Percentiles rank a stretch among this genome's conserved stretches.
Conservation (phyloP, 1,140 invertebrate species). For the Physella acuta region DNA sequence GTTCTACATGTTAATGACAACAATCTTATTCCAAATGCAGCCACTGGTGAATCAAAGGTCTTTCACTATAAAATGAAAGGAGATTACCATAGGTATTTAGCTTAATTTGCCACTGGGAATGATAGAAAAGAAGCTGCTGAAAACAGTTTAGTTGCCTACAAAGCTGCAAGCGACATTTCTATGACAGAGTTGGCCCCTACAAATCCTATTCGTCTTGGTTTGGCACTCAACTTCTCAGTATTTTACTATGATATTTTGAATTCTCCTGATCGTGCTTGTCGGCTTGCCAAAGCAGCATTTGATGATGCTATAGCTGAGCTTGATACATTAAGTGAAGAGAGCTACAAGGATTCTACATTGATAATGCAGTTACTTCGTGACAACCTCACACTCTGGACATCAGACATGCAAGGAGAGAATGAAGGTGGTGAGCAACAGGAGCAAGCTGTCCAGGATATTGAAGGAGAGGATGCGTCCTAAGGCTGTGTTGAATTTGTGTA, state of each 20-base stretch:
- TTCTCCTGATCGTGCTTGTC: conserved; percentile 74
- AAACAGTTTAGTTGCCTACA: conserved; percentile 93
- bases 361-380: conserved; percentile 98
- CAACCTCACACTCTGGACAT: conserved; percentile 97
- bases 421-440: conserved; percentile 62
- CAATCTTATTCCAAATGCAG: conserved; percentile 87
- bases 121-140: conserved; percentile 93
- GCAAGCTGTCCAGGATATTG: conserved; percentile 84
- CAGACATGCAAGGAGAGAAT: conserved; percentile 91
- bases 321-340: conserved; percentile 94
- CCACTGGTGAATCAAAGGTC: conserved; percentile 92
- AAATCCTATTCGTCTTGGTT: conserved; percentile 82
- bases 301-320: conserved; percentile 97
- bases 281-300: conserved; percentile 73
- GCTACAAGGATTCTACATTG: conserved; percentile 97
- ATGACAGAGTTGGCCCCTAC: conserved; percentile 92
- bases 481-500: conserved; percentile 20
- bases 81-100: conserved; percentile 94
- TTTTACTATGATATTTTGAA: conserved; percentile 99
- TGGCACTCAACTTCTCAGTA: conserved; percentile 92
- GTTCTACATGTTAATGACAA: conserved; percentile 71
- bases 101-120: conserved; percentile 92
- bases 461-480: conserved; percentile 72
- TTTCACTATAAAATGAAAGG: conserved; percentile 99
- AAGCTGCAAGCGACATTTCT: conserved; percentile 94